Conservation (phyloP, 2,113 vertebrate species). For the Scortum barcoo region DNA sequence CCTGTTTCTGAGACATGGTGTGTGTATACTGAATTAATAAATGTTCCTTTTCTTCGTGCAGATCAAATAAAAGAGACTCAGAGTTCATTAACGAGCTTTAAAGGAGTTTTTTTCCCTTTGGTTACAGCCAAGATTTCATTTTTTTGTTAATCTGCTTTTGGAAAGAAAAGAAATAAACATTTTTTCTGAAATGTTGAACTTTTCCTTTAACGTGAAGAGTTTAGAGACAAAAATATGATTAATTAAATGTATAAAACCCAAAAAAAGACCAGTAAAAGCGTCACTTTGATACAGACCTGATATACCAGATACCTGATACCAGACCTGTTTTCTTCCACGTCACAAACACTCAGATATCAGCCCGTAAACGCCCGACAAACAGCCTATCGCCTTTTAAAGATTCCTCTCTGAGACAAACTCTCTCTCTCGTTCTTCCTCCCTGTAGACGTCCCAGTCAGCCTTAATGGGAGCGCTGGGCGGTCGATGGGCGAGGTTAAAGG, state of each 20-base stretch:
- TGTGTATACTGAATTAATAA: no score
- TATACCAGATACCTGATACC: no score
- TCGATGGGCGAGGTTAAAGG: slow-evolving; percentile 86
- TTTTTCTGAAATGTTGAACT: background rate
- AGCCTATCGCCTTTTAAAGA: slow-evolving; percentile 42
- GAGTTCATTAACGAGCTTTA: no score
- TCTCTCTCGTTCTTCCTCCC: slow-evolving; percentile 64
- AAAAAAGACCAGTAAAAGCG: background rate
- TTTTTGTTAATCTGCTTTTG: no score
- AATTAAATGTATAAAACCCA: background rate
- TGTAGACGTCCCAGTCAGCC: slow-evolving; percentile 76
- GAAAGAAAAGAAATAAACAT: background rate
- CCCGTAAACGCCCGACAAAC: slow-evolving; percentile 39
- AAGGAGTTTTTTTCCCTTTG: background rate
- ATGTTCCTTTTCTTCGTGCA: no score
- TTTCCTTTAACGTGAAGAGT: background rate
- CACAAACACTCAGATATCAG: slow-evolving; percentile 5
- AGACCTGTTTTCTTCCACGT: no score
- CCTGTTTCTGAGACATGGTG: no score
- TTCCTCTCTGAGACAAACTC: slow-evolving; percentile 71
- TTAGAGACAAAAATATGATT: background rate
- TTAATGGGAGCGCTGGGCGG: slow-evolving; percentile 75
- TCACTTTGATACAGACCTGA: background rate
- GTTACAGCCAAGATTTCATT: background rate
- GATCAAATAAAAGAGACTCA: no score